A percentile compares a stretch with the other conserved stretches of the same genome.
Conservation (phyloP, 2,888 invertebrate genomes). For the Ophioninae sp. region DNA sequence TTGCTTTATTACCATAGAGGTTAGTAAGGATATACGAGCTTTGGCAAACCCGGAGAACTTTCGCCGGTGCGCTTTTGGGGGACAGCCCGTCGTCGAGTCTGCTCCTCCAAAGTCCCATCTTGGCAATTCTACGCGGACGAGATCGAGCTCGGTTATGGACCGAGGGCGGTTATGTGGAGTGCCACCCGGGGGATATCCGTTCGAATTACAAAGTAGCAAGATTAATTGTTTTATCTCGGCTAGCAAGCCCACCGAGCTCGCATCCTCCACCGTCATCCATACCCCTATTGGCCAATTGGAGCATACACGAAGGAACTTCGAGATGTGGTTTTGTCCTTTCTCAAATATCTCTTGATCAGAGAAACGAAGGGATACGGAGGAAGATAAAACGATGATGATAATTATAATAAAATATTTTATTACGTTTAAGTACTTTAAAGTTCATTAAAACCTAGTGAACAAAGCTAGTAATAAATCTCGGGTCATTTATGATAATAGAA, state of each 20-base stretch:
- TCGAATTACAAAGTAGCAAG: slow-evolving; percentile 68
- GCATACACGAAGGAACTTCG: slow-evolving; percentile 23
- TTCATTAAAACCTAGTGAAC: no score
- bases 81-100: slow-evolving; percentile 13
- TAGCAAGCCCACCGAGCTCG: slow-evolving; percentile 25
- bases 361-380: no score
- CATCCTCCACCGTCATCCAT: slow-evolving; percentile 31
- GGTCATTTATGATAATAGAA: no score
- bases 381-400: no score
- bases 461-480: no score
- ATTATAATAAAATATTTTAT: no score
- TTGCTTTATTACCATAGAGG: slow-evolving; percentile 54
- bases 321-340: slow-evolving; percentile 37
- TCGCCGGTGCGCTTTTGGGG: neutral
- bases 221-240: slow-evolving; percentile 71
- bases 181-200: slow-evolving; percentile 56
- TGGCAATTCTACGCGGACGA: slow-evolving; percentile 30
- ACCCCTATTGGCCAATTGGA: slow-evolving; percentile 6
- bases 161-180: slow-evolving; percentile 1
- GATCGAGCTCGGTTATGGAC: slow-evolving; percentile 27
- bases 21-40: slow-evolving; percentile 20
- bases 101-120: slow-evolving; percentile 39
- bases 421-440: no score
- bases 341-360: neutral
- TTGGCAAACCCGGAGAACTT: slow-evolving; percentile 41